Evolutionary conservation across 2,113 vertebrate species (phyloP), one percentile per base, ranked within the genome.

Genomic region (Pseudorasbora parva): DNA sequence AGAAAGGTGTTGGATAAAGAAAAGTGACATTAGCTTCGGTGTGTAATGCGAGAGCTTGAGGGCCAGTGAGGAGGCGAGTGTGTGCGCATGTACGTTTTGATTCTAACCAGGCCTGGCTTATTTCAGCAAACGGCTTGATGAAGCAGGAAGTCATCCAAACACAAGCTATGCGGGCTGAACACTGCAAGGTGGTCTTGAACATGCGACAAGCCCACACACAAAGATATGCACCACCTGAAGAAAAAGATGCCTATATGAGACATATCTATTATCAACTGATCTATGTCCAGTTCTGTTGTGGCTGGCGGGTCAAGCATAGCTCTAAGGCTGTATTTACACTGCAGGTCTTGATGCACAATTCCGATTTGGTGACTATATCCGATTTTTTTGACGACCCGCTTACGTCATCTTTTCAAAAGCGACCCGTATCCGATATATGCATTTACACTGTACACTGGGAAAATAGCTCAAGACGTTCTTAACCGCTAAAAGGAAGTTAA

Each of bases 61-160:
- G 71, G 81, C 64, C 54, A 85, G 71, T 12, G n/a, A 54, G 60
- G 49, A 86, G 45, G 78, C 79, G 51, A 76, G n/a, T 82, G 64
- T 81, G 71, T 84, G 72, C 59, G 51, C 60, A 49, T 41, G 30
- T 30, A 23, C 56, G 54, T 75, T 62, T 85, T 85, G 86, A 87
- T 87, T 85, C 76, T 82, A 86, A 83, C 59, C 80, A 82, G 69
- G 78, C 79, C 87, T 84, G 88, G 82, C 57, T 86, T 64, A 77
- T 85, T 66, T 86, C 77, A 74, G 85, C 72, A 33, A 71, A 83
- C 60, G 82, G 82, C 83, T 86, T 87, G 78, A 85, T 89, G 72
- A 84, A 82, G 85, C 82, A 85, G 88, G 88, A 89, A 85, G 86
- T 82, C 80, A 82, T 80, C 85, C 84, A 76, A 82, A 84, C 23